Evolutionary conservation across 2,888 invertebrate species (phyloP), one percentile per base, ranked within the genome.

Genomic region (Pyrocoelia pectoralis): DNA sequence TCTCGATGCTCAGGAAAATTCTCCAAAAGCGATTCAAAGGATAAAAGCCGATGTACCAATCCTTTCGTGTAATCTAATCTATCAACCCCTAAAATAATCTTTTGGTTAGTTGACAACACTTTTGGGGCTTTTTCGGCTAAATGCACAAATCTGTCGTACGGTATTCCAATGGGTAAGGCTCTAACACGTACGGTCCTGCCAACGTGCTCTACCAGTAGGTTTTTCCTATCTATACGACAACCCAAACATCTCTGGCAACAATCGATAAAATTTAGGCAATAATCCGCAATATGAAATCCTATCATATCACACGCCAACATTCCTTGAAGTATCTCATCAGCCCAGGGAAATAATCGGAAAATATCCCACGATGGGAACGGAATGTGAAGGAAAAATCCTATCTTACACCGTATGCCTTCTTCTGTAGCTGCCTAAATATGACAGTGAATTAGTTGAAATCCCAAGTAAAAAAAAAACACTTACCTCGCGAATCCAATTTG

Each of bases 351-450:
- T 53, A 95, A 83, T 65, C 95, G 85, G 80, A 94, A 95, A 70
- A 95, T 94, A 76, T 96, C 96, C 93, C 95, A 96, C 10, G 95
- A 91, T 10, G 95, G 95, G 80, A 97, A 97, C 0, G 97, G 97
- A 75, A 97, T 97, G 82, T 97, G 97, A 65, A 97, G 85, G 82
- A 97, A 97, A 84, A 97, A 97, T 19, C 94, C 95, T 68, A 96
- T 82, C 78, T 94, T 93, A 76, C 90, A 90, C 65, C 87, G 86
- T 17, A 94, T 83, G 61, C 88, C 87, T 71, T 89, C 88, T 73
- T 93, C 92, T 73, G 94, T 94, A 0, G 91, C 91, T 13, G 86
- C 84, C 86, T 88, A 81, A n/a, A 33, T 33, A 33, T n/a, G n/a
- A n/a, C n/a, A n/a, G n/a, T n/a, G n/a, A n/a, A n/a, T n/a, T n/a